Base-by-base conservation (phyloP, 1,140 invertebrate genomes). In the Drosophila albomicans region DNA sequence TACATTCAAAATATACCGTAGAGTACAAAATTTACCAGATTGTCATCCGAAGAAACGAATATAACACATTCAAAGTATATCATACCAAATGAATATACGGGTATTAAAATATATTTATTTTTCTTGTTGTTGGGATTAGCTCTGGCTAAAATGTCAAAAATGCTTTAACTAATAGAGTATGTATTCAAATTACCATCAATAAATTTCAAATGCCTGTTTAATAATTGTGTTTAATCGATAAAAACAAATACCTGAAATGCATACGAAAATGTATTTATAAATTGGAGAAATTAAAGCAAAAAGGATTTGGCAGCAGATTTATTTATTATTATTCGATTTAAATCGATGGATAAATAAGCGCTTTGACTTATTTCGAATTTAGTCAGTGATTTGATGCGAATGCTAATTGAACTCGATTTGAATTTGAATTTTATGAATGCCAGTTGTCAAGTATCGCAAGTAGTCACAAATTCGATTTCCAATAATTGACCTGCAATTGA, bases 401-500 rank as follows among this genome's bases (percentile, higher is more conserved):
- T 54, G 28, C 30, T 46, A 61, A 61, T 61, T 48, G 43, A 1
- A 48, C 43, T 35, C 5, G 35, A 57, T 72, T 72, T 49, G 11
- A 72, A 59, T 45, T 72, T 49, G 11, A 72, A 61, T 45, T 48
- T 41, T 52, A 15, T 38, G 15, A 16, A 15, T 20, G 48, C 3
- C 62, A 71, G 49, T 49, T 64, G 68, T 16, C 6, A 45, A 63
- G 25, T 63, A 45, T 70, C 43, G 3, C 57, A 54, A 61, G 35
- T 54, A 68, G 25, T 56, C 38, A 10, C 10, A 56, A 25, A 41
- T 73, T 68, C 57, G 38, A 70, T 70, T 63, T 63, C 25, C 66
- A 62, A 63, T 70, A 75, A 75, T 67, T 61, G 64, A 68, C 28
- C 54, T 59, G 70, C 56, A 54, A 67, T 54, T 73, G 64, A 45